Evolutionary conservation across 2,888 invertebrate genomes (phyloP).

Genomic region (Synergus umbraculus): DNA sequence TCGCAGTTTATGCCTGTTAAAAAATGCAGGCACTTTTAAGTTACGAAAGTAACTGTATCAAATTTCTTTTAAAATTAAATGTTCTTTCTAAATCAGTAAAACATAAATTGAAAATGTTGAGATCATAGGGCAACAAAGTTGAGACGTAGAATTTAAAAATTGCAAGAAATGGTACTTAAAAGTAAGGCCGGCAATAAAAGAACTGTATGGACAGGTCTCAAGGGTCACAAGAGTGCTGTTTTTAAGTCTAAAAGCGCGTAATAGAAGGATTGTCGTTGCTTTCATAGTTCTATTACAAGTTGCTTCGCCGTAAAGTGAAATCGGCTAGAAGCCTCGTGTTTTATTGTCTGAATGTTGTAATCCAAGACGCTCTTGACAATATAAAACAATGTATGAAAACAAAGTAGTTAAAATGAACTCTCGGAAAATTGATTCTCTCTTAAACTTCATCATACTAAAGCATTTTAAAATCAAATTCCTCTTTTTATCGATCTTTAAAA

Average conservation of each 20-base stretch:
- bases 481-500: not conserved
- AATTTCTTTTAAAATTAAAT: no score
- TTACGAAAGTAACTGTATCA: no score
- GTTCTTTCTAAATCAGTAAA: not conserved
- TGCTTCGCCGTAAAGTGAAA: conserved; percentile 59
- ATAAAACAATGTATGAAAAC: not conserved
- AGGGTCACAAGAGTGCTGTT: conserved; percentile 17
- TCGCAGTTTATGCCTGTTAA: no score
- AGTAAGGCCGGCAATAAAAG: conserved; percentile 5
- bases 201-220: not conserved
- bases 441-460: not conserved
- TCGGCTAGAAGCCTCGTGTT: conserved; percentile 58
- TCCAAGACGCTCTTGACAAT: not conserved
- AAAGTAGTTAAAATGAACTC: not conserved
- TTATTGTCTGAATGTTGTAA: conserved; percentile 53
- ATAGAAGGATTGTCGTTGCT: conserved; percentile 53
- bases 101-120: no score
- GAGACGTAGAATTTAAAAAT: not conserved
- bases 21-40: no score
- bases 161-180: not conserved
- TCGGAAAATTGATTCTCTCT: not conserved
- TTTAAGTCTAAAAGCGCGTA: conserved; percentile 40
- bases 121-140: not conserved
- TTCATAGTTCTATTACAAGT: conserved; percentile 57
- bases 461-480: not conserved